Conservation (phyloP, 2,888 invertebrate genomes). For the Idaea dimidiata region DNA sequence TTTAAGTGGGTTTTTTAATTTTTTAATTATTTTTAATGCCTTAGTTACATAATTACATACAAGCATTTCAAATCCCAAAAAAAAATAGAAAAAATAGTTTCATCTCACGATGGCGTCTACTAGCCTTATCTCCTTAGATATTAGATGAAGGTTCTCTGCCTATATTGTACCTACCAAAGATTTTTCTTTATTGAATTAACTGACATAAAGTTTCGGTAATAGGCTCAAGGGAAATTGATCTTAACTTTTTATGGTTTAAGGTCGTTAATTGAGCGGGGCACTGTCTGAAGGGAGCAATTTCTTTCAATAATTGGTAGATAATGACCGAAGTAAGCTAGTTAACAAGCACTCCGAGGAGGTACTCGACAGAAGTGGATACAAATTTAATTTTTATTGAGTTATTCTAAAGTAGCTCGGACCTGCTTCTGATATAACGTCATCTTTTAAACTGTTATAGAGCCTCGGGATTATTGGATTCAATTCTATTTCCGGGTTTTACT, state of each 20-base stretch:
- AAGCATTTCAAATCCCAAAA: no score
- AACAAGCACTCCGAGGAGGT: constrained; percentile 51
- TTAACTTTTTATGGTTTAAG: constrained; percentile 19
- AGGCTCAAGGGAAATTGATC: constrained; percentile 10
- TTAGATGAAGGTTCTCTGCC: no score
- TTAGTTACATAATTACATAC: no score
- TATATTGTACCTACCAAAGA: no score
- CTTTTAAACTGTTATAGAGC: no score
- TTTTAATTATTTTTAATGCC: no score
- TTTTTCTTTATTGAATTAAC: constrained; percentile 5
- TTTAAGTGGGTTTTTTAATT: no score
- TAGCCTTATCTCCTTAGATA: no score
- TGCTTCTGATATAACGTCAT: background rate
- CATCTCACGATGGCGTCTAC: no score
- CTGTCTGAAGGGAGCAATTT: constrained; percentile 47
- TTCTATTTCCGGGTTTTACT: no score
- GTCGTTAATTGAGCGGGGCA: constrained; percentile 24
- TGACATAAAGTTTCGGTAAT: constrained; percentile 18
- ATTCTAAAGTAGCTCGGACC: constrained; percentile 27
- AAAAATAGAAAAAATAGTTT: no score
- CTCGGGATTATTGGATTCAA: no score
- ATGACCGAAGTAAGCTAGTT: constrained; percentile 63
- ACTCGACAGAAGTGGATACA: constrained; percentile 48
- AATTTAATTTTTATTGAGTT: constrained; percentile 53
- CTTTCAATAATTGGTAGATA: constrained; percentile 59